Base-by-base conservation (phyloP, 2,797 vertebrate genomes). In the Catharus ustulatus region DNA sequence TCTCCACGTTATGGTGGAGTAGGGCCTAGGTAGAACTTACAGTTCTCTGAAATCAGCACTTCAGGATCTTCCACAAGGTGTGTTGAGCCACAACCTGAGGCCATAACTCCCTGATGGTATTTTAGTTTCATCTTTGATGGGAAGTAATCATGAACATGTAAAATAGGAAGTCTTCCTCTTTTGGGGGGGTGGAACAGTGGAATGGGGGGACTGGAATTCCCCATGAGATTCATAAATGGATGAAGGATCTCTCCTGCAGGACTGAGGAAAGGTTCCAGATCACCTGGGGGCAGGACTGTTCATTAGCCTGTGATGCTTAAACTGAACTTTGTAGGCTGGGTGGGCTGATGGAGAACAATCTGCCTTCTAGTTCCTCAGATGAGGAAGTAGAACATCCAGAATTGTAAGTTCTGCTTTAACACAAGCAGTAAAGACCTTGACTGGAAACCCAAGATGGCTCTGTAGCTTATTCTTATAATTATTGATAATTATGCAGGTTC, bases 21-120 rank as follows among this genome's bases (percentile, higher is more conserved):
- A 92, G 90, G 85, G 66, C 64, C n/a, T 95, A 86, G 71, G 55
- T 36, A 92, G 84, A 90, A 74, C 74, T 82, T 87, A 34, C 89
- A 89, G 82, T 58, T 87, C 62, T 75, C 79, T 67, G 73, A 91
- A 87, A 49, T 84, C 73, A 77, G 83, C 66, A 73, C 76, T 73
- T 81, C 61, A 16, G 94, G 89, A 84, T 91, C 86, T 61, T 67
- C 80, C 52, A 40, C 57, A 36, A 88, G 89, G 30, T 90, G 58
- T 85, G 71, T 30, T 84, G 68, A 79, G 71, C 78, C 75, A 79
- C 83, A 90, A 0, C 57, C 22, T 71, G 71, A 94, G 80, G 48
- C 77, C 10, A 2, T 69, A 84, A 84, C 55, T 95, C 51, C 74
- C 61, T 68, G 61, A 34, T 68, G 49, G n/a, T 75, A 67, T 63